Evolutionary conservation across 2,113 vertebrate genomes (phyloP).

Genomic region (Arenaria interpres): DNA sequence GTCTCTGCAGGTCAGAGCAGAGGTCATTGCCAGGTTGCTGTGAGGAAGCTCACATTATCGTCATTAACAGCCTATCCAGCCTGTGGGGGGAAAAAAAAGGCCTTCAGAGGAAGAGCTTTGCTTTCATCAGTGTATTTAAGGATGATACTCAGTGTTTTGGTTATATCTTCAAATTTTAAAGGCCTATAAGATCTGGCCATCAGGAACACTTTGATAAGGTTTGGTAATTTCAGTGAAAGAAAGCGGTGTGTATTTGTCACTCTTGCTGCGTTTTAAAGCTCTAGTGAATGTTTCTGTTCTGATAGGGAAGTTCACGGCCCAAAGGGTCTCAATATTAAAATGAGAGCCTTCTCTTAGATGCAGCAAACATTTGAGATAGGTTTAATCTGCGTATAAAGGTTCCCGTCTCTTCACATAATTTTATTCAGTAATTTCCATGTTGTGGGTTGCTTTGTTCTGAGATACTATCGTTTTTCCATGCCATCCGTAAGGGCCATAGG

Average conservation of each 20-base stretch:
- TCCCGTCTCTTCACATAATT: neutral
- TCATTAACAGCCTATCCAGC: neutral
- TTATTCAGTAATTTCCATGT: neutral
- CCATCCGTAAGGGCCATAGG: neutral
- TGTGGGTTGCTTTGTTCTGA: neutral
- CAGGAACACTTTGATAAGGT: neutral
- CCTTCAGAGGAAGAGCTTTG: neutral
- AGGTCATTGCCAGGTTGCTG: constrained; percentile 55
- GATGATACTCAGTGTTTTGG: neutral
- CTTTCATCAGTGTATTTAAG: constrained; percentile 55
- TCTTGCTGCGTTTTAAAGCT: neutral
- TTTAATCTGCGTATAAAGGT: neutral
- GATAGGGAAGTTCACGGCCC: neutral
- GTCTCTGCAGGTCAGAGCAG: constrained; percentile 59
- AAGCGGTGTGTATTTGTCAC: neutral
- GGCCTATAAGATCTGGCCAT: neutral
- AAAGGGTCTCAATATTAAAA: neutral
- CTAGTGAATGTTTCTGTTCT: neutral
- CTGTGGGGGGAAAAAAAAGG: neutral
- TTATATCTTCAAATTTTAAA: neutral
- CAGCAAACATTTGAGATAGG: neutral
- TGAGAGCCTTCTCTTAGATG: neutral
- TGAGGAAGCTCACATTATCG: constrained; percentile 6
- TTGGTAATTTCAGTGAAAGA: neutral
- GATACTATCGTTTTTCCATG: rapidly evolving